Evolutionary conservation across 1,140 invertebrate genomes (phyloP).

Genomic region (Eriosoma lanigerum): DNA sequence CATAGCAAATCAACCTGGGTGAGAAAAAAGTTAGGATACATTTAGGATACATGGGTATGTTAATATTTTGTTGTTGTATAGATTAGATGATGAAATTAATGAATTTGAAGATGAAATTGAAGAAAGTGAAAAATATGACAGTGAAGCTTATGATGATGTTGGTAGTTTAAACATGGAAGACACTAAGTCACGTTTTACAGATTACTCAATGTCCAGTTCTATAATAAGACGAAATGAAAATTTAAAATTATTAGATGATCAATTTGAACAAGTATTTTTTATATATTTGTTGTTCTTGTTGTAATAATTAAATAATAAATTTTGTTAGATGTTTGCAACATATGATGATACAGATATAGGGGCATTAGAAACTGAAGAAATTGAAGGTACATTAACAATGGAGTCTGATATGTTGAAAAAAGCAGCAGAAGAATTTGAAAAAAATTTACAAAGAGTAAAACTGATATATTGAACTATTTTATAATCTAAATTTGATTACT

Average conservation of each 20-base stretch:
- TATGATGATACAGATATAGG: constrained; percentile 92
- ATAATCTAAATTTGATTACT: not conserved
- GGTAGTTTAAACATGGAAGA: constrained; percentile 71
- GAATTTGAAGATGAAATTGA: constrained; percentile 58
- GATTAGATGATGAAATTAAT: constrained; percentile 55
- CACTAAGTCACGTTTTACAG: constrained; percentile 85
- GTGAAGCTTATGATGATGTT: constrained; percentile 62
- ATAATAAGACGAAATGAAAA: constrained; percentile 84
- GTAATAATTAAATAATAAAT: constrained; percentile 15
- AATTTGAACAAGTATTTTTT: constrained; percentile 79
- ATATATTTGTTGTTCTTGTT: not conserved
- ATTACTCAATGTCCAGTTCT: constrained; percentile 92
- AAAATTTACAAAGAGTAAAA: constrained; percentile 58
- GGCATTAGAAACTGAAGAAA: constrained; percentile 83
- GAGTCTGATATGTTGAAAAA: constrained; percentile 68
- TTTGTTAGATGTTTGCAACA: constrained; percentile 71
- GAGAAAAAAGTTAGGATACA: not conserved
- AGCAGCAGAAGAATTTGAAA: constrained; percentile 65
- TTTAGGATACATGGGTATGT: constrained; percentile 7
- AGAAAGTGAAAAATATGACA: constrained; percentile 62
- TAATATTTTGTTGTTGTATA: not conserved
- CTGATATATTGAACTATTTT: constrained; percentile 57
- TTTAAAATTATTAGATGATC: constrained; percentile 80
- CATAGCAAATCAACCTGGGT: constrained; percentile 65
- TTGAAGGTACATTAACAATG: constrained; percentile 75